Evolutionary conservation across 2,888 invertebrate species (phyloP).

Genomic region (Plagodis dolabraria): DNA sequence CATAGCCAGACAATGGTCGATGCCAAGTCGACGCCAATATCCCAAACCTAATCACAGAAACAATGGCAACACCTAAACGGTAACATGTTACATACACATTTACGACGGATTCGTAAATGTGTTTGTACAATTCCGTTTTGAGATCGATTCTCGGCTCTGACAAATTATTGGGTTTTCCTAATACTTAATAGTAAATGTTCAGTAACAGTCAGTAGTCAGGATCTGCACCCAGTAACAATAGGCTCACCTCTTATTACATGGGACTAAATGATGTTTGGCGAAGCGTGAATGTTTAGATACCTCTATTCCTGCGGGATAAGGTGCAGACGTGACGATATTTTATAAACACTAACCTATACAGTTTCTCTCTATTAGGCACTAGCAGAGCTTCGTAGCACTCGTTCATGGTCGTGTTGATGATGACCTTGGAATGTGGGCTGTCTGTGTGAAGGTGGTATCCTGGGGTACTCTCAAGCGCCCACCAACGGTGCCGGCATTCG

Average conservation of each 20-base stretch:
- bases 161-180: too few relatives aligned
- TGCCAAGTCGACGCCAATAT: constrained; percentile 1
- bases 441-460: constrained; percentile 90
- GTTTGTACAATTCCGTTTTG: too few relatives aligned
- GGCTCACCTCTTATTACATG: too few relatives aligned
- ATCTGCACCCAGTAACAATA: too few relatives aligned
- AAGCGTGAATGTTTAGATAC: too few relatives aligned
- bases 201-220: too few relatives aligned
- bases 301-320: too few relatives aligned
- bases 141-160: too few relatives aligned
- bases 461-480: constrained; percentile 91
- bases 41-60: constrained; percentile 2
- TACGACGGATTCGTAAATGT: too few relatives aligned
- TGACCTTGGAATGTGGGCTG: constrained; percentile 83
- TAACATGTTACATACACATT: background rate
- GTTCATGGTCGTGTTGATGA: constrained; percentile 85
- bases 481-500: constrained; percentile 86
- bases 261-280: too few relatives aligned
- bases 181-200: too few relatives aligned
- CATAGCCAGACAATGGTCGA: constrained; percentile 7
- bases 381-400: constrained; percentile 86
- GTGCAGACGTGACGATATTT: background rate
- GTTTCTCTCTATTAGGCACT: constrained; percentile 49
- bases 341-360: constrained; percentile 53
- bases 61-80: constrained; percentile 2